These are phyloP conservation scores for Bombus vancouverensis DNA, from an alignment of 1,140 invertebrate genomes.

Conservation along the genomic window DNA sequence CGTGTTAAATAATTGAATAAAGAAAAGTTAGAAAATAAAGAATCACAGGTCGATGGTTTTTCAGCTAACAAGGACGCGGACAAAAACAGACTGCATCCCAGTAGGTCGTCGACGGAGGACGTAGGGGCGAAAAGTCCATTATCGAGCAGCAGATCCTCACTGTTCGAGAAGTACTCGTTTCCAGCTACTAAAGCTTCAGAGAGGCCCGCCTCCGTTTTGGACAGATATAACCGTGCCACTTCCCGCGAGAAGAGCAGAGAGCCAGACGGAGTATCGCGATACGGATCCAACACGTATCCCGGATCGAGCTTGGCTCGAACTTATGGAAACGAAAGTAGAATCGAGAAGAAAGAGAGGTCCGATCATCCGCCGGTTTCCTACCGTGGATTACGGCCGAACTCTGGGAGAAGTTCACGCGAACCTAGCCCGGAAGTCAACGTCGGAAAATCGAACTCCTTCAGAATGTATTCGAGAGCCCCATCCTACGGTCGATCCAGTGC, in stretches of 20 bases:
- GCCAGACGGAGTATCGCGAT: slow-evolving; percentile 72
- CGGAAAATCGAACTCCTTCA: slow-evolving; percentile 72
- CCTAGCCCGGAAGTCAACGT: slow-evolving; percentile 75
- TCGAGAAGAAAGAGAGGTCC: slow-evolving; percentile 73
- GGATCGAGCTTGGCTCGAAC: slow-evolving; percentile 67
- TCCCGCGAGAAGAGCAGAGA: slow-evolving; percentile 76
- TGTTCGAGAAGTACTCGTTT: slow-evolving; percentile 77
- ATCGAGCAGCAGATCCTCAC: slow-evolving; percentile 72
- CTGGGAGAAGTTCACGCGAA: slow-evolving; percentile 73
- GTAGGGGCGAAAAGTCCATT: slow-evolving; percentile 71
- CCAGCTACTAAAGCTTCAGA: slow-evolving; percentile 72
- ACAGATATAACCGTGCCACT: slow-evolving; percentile 74
- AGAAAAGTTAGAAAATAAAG: background rate
- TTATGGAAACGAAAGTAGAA: slow-evolving; percentile 70
- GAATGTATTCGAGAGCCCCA: slow-evolving; percentile 70
- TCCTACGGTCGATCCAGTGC: slow-evolving; percentile 69
- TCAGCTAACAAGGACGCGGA: slow-evolving; percentile 73
- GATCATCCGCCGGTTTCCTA: slow-evolving; percentile 70
- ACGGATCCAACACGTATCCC: slow-evolving; percentile 75
- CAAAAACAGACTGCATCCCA: slow-evolving; percentile 73
- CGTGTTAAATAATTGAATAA: background rate
- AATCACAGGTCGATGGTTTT: background rate
- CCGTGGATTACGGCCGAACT: slow-evolving; percentile 69
- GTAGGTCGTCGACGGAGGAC: slow-evolving; percentile 73
- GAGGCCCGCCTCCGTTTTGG: slow-evolving; percentile 75